Evolutionary conservation across 2,888 invertebrate species (phyloP).

Genomic region (Patella caerulea): DNA sequence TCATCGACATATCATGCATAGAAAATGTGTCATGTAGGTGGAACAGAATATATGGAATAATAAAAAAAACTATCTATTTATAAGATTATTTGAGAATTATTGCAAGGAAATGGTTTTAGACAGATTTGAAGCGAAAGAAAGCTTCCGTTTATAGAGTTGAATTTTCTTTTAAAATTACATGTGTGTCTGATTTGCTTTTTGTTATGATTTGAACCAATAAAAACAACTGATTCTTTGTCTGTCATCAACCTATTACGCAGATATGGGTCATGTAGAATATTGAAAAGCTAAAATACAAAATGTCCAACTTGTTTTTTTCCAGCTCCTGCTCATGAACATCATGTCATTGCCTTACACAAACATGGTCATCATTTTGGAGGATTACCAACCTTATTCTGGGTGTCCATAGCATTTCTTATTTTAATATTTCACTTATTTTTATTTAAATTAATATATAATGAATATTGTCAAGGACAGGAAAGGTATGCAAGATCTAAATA

Average conservation of each 20-base stretch:
- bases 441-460: constrained; percentile 90
- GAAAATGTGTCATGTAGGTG: no score
- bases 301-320: constrained; percentile 62
- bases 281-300: constrained; percentile 78
- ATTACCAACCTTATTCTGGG: constrained; percentile 92
- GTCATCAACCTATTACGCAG: constrained; percentile 71
- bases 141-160: no score
- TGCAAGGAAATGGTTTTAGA: no score
- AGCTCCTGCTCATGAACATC: constrained; percentile 92
- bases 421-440: constrained; percentile 93
- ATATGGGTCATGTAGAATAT: constrained; percentile 90
- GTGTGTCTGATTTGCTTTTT: no score
- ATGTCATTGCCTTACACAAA: constrained; percentile 89
- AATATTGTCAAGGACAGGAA: constrained; percentile 78
- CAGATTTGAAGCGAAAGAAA: no score
- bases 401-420: constrained; percentile 88
- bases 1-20: no score
- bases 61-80: no score
- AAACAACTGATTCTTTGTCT: no score
- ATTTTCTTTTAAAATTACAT: no score
- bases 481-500: constrained; percentile 53
- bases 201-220: no score
- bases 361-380: constrained; percentile 93
- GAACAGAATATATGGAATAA: no score
- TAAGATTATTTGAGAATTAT: no score